A percentile compares a stretch with the other conserved stretches of the same genome.
Evolutionary conservation across 2,113 vertebrate genomes (phyloP).

Genomic region (Tursiops truncatus): DNA sequence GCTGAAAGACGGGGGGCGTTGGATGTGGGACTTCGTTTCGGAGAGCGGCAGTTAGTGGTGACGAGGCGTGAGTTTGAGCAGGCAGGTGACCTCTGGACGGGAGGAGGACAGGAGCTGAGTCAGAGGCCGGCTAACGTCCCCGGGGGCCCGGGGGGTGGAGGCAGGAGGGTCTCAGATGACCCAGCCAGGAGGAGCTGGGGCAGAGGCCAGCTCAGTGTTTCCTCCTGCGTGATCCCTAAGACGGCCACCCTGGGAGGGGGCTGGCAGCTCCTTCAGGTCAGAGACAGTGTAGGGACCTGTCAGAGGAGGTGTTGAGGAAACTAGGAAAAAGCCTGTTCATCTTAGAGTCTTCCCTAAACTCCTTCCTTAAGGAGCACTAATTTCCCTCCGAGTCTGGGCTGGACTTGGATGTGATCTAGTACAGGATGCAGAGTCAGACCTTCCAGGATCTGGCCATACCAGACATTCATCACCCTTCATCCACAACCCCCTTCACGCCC

Average conservation of each 20-base stretch:
- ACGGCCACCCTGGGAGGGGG: not conserved
- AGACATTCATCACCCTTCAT: fast-evolving
- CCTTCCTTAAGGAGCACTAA: too few relatives aligned
- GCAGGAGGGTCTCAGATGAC: not conserved
- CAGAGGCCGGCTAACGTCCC: not conserved
- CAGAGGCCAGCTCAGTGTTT: not conserved
- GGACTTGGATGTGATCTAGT: not conserved
- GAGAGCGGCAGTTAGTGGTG: not conserved
- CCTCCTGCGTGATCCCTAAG: not conserved
- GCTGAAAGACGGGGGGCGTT: not conserved
- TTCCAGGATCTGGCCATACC: fast-evolving
- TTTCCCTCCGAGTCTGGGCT: not conserved
- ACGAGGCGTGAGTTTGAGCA: not conserved
- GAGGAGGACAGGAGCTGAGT: not conserved
- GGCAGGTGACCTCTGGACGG: fast-evolving
- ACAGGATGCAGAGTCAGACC: not conserved
- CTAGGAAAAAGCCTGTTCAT: fast-evolving
- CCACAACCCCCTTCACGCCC: not conserved
- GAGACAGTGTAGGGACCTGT: not conserved
- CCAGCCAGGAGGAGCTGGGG: not conserved
- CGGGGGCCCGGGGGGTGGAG: fast-evolving
- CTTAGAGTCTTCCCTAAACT: not conserved
- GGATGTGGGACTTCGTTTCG: not conserved
- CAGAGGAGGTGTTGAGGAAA: not conserved
- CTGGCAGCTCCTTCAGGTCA: not conserved